phyloP scores from a whole-genome alignment of 2,797 vertebrate species.

The Melanogrammus aeglefinus region DNA sequence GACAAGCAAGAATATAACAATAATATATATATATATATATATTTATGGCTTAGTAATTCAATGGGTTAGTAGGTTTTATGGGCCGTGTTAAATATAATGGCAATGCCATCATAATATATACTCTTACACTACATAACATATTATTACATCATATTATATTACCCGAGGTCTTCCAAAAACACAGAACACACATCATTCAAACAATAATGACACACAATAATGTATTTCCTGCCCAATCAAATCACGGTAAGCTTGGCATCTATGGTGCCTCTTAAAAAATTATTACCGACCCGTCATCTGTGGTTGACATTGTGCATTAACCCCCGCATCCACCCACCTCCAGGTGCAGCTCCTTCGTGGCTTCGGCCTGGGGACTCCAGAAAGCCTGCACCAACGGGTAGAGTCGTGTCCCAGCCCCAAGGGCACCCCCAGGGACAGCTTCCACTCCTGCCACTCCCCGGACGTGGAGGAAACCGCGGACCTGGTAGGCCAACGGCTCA shows the following conservation, averaged over 20 bases:
- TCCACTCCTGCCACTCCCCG: conserved; percentile 76
- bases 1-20: neutral
- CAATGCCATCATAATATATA: neutral
- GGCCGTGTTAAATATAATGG: neutral
- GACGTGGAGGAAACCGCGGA: conserved; percentile 70
- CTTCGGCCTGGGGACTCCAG: conserved; percentile 61
- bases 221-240: neutral
- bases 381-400: conserved; percentile 59
- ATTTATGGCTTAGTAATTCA: neutral
- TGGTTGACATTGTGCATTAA: neutral
- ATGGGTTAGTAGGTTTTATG: neutral
- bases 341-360: conserved; percentile 57
- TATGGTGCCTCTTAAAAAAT: neutral
- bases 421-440: conserved; percentile 70
- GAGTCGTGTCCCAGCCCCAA: conserved; percentile 71
- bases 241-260: neutral
- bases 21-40: neutral
- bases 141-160: neutral
- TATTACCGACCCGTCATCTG: neutral
- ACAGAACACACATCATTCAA: neutral
- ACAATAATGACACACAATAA: neutral
- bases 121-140: neutral
- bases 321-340: conserved; percentile 4
- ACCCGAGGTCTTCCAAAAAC: neutral
- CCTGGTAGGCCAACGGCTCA: conserved; percentile 59